Percentiles rank a stretch among this genome's conserved stretches.
These are phyloP conservation scores for Mesorhabditis spiculigera DNA, from an alignment of 2,888 invertebrate genomes.

Conservation along the genomic window DNA sequence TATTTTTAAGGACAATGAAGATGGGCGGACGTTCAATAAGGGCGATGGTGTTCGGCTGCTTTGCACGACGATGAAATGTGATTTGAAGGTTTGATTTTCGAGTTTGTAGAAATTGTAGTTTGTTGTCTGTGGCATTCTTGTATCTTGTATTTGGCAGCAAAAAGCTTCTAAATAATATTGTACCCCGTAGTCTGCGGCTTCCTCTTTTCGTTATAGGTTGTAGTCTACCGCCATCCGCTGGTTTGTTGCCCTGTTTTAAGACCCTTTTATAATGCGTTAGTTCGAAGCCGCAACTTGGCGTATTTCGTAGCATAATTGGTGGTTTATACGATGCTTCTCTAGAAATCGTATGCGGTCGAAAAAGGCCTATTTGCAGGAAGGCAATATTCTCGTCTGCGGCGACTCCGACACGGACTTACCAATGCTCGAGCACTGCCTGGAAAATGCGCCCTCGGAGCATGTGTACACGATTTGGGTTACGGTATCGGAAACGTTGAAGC, in stretches of 20 bases:
- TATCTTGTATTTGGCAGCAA: no score
- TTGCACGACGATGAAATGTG: slow-evolving; percentile 45
- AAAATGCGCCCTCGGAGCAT: slow-evolving; percentile 39
- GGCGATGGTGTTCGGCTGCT: slow-evolving; percentile 55
- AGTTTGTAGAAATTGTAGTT: no score
- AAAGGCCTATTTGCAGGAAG: slow-evolving; percentile 31
- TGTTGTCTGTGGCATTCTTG: no score
- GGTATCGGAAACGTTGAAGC: slow-evolving; percentile 31
- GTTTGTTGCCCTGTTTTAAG: no score
- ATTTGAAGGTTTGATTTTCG: slow-evolving; percentile 28
- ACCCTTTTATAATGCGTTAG: no score
- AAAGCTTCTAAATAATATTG: no score
- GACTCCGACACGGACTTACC: slow-evolving; percentile 57
- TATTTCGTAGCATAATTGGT: no score
- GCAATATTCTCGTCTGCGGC: slow-evolving; percentile 57
- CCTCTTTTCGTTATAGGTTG: no score
- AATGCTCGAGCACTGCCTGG: slow-evolving; percentile 53
- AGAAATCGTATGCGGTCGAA: background rate
- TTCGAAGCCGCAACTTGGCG: no score
- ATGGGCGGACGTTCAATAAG: slow-evolving; percentile 55
- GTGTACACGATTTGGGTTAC: slow-evolving; percentile 58
- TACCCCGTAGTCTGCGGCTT: no score
- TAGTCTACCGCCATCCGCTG: no score
- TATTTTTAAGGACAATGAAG: slow-evolving; percentile 29
- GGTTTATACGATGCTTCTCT: no score